Evolutionary conservation across 2,888 invertebrate genomes (phyloP), one percentile per base, ranked within the genome.

Genomic region (Tridacna gigas): DNA sequence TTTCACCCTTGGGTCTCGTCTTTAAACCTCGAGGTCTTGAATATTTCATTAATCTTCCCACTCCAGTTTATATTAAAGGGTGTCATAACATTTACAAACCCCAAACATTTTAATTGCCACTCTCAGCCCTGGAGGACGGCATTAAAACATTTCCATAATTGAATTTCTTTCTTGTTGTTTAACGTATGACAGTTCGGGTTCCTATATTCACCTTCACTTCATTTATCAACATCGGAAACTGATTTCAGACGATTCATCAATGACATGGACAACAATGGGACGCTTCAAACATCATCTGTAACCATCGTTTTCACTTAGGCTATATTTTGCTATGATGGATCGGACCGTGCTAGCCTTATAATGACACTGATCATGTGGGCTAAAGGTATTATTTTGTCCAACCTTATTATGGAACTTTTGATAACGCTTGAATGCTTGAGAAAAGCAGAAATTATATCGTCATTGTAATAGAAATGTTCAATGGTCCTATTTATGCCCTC

Each of bases 261-360:
- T 87, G 87, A 81, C 87, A 87, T 45, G 45, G 25, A 22, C 76
- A 77, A 87, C 84, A 87, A 87, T 84, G 81, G 82, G 86, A 86
- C 80, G 84, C 74, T 82, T 66, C 82, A 73, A 66, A 63, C 73
- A 77, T 78, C 75, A 60, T 82, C 80, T 75, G 78, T 80, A 82
- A 84, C 86, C 84, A 82, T 84, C 86, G 74, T 84, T 86, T 86
- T 84, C 86, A 86, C 86, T 83, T 79, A 81, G 81, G 63, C 74
- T 83, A 74, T 77, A 69, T 74, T 37, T 69, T 77, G 77, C 63
- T 18, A 45, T 61, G 77, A 74, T 74, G 74, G 79, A 69, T 85
- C 74, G 82, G 85, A 85, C 82, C 82, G 69, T 69, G 66, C 69
- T 12, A 25, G 22, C n/a, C 13, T n/a, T 69, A 47, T 69, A 69